Percentiles rank a stretch among this genome's conserved stretches.
Evolutionary conservation across 2,797 vertebrate species (phyloP).

Genomic region (Allobates femoralis): DNA sequence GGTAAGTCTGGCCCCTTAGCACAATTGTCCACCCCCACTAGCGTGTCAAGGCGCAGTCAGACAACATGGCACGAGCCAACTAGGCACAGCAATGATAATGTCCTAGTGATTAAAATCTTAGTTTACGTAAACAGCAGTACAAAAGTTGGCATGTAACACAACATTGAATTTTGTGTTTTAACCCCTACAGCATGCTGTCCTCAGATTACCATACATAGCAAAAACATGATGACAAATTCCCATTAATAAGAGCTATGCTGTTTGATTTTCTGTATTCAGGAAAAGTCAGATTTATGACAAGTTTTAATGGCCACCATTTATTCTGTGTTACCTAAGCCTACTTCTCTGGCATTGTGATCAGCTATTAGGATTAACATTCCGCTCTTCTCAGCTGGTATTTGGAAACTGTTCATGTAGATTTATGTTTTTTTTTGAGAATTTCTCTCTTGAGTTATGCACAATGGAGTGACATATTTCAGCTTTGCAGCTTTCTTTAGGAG

Average conservation of each 20-base stretch:
- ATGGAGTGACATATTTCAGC: slow-evolving; percentile 14
- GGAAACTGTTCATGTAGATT: neutral
- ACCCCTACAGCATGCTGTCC: too few species aligned
- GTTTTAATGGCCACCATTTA: neutral
- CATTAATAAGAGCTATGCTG: neutral
- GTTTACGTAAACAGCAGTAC: too few species aligned
- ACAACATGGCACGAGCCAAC: too few species aligned
- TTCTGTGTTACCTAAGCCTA: slow-evolving; percentile 17
- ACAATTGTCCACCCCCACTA: too few species aligned
- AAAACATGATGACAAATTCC: too few species aligned
- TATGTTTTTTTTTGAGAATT: neutral
- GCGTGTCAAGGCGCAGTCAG: too few species aligned
- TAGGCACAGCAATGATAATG: too few species aligned
- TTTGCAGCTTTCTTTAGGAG: neutral
- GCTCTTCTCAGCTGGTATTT: neutral
- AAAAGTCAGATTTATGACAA: neutral
- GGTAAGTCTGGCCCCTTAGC: too few species aligned
- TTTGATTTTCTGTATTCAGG: slow-evolving; percentile 11
- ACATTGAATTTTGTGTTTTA: too few species aligned
- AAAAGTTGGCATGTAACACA: too few species aligned
- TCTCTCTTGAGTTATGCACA: neutral
- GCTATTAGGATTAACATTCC: slow-evolving; percentile 28
- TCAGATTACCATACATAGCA: too few species aligned
- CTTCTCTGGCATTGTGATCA: slow-evolving; percentile 14
- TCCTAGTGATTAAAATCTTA: too few species aligned